Evolutionary conservation across 2,888 invertebrate species (phyloP).

Genomic region (Dioctria linearis): DNA sequence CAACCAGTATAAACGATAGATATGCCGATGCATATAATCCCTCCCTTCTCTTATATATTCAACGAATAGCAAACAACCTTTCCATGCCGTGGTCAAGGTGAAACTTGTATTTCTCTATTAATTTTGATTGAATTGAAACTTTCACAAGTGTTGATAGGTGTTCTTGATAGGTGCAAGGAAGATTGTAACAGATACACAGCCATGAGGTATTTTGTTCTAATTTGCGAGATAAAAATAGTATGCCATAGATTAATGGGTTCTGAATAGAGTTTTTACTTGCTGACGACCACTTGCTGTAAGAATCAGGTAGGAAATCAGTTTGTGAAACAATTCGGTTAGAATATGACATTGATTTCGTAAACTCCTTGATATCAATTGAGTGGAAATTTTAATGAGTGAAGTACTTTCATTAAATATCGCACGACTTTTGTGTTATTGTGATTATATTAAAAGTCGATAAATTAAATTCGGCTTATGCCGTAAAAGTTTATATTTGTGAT

Average conservation of each 20-base stretch:
- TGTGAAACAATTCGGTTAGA: background rate
- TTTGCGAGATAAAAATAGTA: slow-evolving; percentile 53
- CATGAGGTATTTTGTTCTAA: slow-evolving; percentile 43
- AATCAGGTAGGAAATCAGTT: slow-evolving; percentile 1
- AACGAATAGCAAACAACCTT: too few relatives aligned
- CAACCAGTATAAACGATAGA: too few relatives aligned
- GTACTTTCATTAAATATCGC: background rate
- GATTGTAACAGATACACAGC: slow-evolving; percentile 18
- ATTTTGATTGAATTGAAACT: slow-evolving; percentile 42
- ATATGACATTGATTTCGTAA: background rate
- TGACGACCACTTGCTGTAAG: background rate
- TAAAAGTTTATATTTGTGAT: too few relatives aligned
- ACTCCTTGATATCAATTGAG: background rate
- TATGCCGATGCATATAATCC: too few relatives aligned
- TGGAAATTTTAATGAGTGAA: background rate
- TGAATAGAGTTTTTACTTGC: background rate
- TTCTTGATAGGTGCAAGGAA: background rate
- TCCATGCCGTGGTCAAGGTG: slow-evolving; percentile 29
- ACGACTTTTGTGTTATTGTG: background rate
- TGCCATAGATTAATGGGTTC: slow-evolving; percentile 37
- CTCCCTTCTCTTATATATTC: too few relatives aligned
- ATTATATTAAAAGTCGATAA: too few relatives aligned
- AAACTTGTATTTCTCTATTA: slow-evolving; percentile 16
- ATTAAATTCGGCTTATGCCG: too few relatives aligned
- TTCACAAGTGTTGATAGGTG: background rate